A percentile compares a stretch with the other conserved stretches of the same genome.
Conservation (phyloP, 64 coral and sea anemone genomes). For the Exaiptasia diaphana region DNA sequence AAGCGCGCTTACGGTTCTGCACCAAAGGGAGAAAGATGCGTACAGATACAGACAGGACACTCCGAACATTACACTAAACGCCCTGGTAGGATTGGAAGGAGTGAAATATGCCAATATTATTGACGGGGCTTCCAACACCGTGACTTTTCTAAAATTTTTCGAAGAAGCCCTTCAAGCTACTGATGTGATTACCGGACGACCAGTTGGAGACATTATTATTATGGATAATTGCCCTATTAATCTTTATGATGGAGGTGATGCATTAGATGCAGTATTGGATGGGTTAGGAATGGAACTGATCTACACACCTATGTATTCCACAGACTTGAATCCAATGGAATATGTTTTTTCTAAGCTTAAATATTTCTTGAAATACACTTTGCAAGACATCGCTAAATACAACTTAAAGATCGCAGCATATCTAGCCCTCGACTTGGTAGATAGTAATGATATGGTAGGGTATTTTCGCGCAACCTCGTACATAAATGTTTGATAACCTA, state of each 20-base stretch:
- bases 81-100: constrained; percentile 2
- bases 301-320: neutral
- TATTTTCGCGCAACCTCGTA: neutral
- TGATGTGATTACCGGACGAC: constrained; percentile 8
- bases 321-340: neutral
- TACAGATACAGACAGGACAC: neutral
- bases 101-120: constrained; percentile 18
- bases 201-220: constrained; percentile 20
- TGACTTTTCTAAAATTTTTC: constrained; percentile 27
- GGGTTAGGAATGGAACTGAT: neutral
- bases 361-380: neutral
- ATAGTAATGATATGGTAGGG: neutral
- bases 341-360: neutral
- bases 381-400: neutral
- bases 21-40: constrained; percentile 18
- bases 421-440: neutral
- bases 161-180: constrained; percentile 15
- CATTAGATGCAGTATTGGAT: neutral
- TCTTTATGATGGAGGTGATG: neutral
- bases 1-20: neutral
- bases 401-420: neutral
- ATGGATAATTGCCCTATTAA: neutral
- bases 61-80: constrained; percentile 24
- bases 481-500: neutral
- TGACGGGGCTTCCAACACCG: constrained; percentile 9